Evolutionary conservation across 1,140 invertebrate genomes (phyloP), one percentile per base, ranked within the genome.

Genomic region (Chironomus tepperi): DNA sequence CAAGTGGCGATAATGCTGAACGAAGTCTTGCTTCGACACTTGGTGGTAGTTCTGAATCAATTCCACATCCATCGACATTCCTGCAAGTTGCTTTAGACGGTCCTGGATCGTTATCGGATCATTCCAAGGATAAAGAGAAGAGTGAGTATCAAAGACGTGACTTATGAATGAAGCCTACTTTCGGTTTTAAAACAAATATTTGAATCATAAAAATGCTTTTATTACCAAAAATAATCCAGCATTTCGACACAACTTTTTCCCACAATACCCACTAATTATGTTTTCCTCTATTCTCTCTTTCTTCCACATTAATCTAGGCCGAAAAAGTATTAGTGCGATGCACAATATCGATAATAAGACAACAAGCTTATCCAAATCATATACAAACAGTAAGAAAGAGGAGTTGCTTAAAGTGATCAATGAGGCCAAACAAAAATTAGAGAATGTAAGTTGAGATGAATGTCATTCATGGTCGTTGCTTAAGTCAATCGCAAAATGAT

Each of bases 351-450:
- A 81, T 74, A 78, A 77, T 43, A 80, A 85, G 73, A 80, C 83
- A 10, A 83, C 81, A 19, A 85, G 84, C 12, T 85, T 85, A 72
- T 85, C 85, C 7, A 86, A 86, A 76, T 84, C 83, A 24, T 79
- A 85, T 76, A 87, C 89, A 1, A 86, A 87, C 5, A 89, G 89
- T 75, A 91, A 92, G 78, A 85, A 93, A 67, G 91, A 95, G 82
- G 93, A 96, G 81, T 83, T 96, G 72, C 88, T 92, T 77, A 89
- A 92, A 79, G 87, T 93, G 79, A 93, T 96, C 80, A 89, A 93
- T 79, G 94, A 96, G 83, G 95, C 94, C 0, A 88, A 92, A 80
- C 88, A 90, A 78, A 94, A 95, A 83, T 83, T 97, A 73, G 92
- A 96, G 85, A 95, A 89, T 83, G 94, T 96, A 83, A 88, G 89